Evolutionary conservation across 64 coral and sea anemone genomes (phyloP).

Genomic region (Pachyseris speciosa): DNA sequence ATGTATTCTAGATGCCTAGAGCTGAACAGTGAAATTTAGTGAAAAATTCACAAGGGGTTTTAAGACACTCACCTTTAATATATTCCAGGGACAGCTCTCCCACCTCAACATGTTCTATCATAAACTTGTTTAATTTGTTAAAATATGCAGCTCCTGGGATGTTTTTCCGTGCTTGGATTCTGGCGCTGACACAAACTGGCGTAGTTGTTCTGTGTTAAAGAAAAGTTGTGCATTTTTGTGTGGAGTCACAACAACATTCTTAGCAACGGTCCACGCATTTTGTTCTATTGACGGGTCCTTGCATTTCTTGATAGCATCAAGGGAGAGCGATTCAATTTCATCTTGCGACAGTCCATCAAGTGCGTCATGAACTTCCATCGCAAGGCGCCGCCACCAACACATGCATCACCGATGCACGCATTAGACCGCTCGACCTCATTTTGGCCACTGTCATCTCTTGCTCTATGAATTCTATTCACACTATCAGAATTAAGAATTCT

Average conservation of each 20-base stretch:
- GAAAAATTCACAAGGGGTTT: conserved; percentile 52
- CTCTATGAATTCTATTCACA: conserved; percentile 63
- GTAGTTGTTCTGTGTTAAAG: conserved; percentile 62
- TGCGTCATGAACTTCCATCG: conserved; percentile 42
- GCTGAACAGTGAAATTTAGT: conserved; percentile 30
- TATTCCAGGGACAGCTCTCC: too few relatives aligned
- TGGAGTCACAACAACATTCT: conserved; percentile 28
- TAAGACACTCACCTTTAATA: too few relatives aligned
- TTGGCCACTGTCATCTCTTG: conserved; percentile 56
- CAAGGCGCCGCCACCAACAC: conserved; percentile 52
- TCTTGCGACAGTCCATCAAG: conserved; percentile 54
- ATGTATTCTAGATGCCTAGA: conserved; percentile 45
- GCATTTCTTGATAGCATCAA: conserved; percentile 61
- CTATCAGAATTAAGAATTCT: conserved; percentile 58
- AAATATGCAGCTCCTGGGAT: conserved; percentile 59
- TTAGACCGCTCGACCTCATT: conserved; percentile 55
- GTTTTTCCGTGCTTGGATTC: conserved; percentile 51
- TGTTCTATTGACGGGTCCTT: conserved; percentile 47
- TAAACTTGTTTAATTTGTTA: conserved; percentile 53
- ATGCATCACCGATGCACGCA: conserved; percentile 44
- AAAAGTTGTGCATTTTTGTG: conserved; percentile 60
- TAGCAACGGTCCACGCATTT: conserved; percentile 55
- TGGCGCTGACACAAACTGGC: conserved; percentile 38
- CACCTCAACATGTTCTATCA: too few relatives aligned
- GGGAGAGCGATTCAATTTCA: conserved; percentile 44